These are phyloP conservation scores for Spodoptera litura DNA, from an alignment of 1,140 invertebrate species.

Conservation along the genomic window DNA sequence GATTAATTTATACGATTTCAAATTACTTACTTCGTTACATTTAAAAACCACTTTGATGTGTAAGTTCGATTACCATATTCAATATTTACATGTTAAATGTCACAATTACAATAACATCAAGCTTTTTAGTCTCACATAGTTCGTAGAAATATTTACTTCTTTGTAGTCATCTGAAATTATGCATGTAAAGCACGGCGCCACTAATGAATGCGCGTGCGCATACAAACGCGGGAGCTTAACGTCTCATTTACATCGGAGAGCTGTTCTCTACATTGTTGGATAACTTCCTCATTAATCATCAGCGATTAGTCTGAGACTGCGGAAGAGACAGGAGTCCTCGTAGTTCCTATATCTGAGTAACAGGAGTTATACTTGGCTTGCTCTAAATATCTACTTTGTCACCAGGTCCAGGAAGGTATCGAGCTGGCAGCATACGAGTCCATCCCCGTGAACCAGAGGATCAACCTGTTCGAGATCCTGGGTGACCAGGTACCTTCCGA, in stretches of 20 bases:
- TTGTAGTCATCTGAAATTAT: conserved; percentile 3
- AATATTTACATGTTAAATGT: no score
- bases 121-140: no score
- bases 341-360: neutral
- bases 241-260: conserved; percentile 19
- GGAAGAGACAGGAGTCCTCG: neutral
- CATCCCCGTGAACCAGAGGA: conserved; percentile 93
- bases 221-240: conserved; percentile 1
- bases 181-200: conserved; percentile 12
- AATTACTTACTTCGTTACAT: no score
- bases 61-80: no score
- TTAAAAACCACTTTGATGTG: no score
- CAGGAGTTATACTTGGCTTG: no score
- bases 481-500: conserved; percentile 93
- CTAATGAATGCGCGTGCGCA: conserved; percentile 16
- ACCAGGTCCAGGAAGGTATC: conserved; percentile 92
- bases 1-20: neutral
- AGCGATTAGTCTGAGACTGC: neutral
- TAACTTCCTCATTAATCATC: conserved; percentile 15
- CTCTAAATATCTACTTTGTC: neutral
- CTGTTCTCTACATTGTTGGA: conserved; percentile 5
- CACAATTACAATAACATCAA: no score
- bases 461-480: conserved; percentile 93
- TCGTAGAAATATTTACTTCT: neutral
- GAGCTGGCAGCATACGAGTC: conserved; percentile 93